These are phyloP conservation scores for Cryptocheilus praepositus DNA, from an alignment of 2,888 invertebrate genomes.

Conservation along the genomic window DNA sequence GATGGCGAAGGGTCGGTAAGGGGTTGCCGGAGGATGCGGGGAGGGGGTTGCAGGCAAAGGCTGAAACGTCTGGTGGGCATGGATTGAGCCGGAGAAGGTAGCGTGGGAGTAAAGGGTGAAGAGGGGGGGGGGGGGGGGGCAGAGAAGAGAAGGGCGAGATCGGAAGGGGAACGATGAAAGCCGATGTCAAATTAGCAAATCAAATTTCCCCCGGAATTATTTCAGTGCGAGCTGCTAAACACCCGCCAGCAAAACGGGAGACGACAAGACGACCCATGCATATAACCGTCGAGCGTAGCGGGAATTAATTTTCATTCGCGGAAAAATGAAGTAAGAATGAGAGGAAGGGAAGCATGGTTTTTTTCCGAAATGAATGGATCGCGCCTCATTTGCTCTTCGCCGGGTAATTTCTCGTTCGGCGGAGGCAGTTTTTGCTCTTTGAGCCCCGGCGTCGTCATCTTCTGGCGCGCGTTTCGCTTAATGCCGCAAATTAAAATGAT, in stretches of 20 bases:
- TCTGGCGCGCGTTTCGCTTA: too few species aligned
- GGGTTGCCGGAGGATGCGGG: too few species aligned
- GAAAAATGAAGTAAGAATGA: slow-evolving; percentile 46
- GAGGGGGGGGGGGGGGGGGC: slow-evolving; percentile 3
- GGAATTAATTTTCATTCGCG: slow-evolving; percentile 38
- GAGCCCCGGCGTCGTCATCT: too few species aligned
- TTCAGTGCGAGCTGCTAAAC: slow-evolving; percentile 53
- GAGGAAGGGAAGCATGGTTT: not conserved
- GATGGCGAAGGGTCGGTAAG: too few species aligned
- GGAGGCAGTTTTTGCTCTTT: too few species aligned
- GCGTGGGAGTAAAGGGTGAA: slow-evolving; percentile 21
- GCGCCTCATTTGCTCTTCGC: not conserved
- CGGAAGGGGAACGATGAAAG: slow-evolving; percentile 33
- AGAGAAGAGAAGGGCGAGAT: not conserved
- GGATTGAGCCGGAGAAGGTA: slow-evolving; percentile 13
- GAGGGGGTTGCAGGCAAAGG: not conserved
- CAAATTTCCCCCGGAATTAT: slow-evolving; percentile 60
- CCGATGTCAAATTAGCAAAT: slow-evolving; percentile 62
- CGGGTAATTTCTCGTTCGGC: slow-evolving; percentile 3
- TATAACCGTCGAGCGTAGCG: slow-evolving; percentile 17
- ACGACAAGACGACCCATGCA: slow-evolving; percentile 19
- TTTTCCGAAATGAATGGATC: not conserved
- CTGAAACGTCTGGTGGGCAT: slow-evolving; percentile 19
- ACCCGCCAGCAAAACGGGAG: slow-evolving; percentile 47
- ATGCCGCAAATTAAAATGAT: too few species aligned